phyloP scores from a whole-genome alignment of 2,113 vertebrate species.

The Lepus timidus region DNA sequence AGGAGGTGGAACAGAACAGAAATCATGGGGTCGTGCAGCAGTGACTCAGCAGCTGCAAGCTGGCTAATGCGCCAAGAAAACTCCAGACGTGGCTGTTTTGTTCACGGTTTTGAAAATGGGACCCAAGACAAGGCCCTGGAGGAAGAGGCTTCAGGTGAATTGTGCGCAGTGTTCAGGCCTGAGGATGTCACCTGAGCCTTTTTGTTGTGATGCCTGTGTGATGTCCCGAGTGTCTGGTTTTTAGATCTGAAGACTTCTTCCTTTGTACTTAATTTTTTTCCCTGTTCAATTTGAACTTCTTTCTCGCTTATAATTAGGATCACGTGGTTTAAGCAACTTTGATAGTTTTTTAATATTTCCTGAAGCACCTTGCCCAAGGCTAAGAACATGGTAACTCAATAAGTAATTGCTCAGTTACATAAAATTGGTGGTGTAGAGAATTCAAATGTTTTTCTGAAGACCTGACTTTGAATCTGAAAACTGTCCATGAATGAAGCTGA shows the following conservation, averaged over 20 bases:
- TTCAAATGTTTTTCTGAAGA: not conserved
- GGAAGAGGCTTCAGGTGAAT: not conserved
- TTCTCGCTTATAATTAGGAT: not conserved
- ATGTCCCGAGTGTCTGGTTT: not conserved
- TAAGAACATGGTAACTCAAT: not conserved
- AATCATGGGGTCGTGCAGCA: not conserved
- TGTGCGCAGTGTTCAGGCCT: not conserved
- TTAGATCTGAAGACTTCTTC: not conserved
- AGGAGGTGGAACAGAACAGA: not conserved
- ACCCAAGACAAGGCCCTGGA: not conserved
- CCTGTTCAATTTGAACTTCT: not conserved
- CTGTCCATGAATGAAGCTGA: not conserved
- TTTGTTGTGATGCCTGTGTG: not conserved
- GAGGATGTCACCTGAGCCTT: not conserved
- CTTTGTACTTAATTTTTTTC: not conserved
- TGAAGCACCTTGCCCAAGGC: not conserved
- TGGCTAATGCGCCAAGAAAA: not conserved
- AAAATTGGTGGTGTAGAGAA: not conserved
- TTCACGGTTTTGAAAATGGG: not conserved
- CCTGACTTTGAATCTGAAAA: not conserved
- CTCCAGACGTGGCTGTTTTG: not conserved
- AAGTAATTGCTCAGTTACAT: not conserved
- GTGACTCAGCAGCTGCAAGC: accelerated
- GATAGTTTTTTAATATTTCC: not conserved
- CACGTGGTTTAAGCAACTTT: not conserved